Conservation (phyloP, 2,113 vertebrate genomes). For the Perca schrenkii region DNA sequence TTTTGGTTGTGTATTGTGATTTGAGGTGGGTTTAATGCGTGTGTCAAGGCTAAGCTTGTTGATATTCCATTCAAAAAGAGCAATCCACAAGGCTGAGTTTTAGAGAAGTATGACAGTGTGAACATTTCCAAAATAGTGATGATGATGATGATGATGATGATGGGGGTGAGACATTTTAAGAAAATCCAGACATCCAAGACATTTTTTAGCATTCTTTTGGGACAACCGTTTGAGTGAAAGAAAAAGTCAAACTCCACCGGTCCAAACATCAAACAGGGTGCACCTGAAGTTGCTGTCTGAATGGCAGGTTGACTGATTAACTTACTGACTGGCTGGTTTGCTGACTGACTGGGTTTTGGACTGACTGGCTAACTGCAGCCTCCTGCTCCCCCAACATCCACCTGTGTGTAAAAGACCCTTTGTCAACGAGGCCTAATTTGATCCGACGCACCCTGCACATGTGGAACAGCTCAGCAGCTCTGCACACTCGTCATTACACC, state of each 20-base stretch:
- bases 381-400: slow-evolving; percentile 73
- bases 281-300: slow-evolving; percentile 49
- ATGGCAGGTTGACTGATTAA: slow-evolving; percentile 66
- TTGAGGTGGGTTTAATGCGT: slow-evolving; percentile 2
- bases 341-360: slow-evolving; percentile 60
- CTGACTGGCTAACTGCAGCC: slow-evolving; percentile 50
- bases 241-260: slow-evolving; percentile 27
- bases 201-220: slow-evolving; percentile 6
- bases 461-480: slow-evolving; percentile 85
- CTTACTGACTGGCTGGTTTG: slow-evolving; percentile 60
- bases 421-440: slow-evolving; percentile 82
- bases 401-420: slow-evolving; percentile 86
- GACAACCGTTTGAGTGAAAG: background rate
- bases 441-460: slow-evolving; percentile 84
- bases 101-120: background rate
- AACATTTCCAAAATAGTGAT: background rate
- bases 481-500: slow-evolving; percentile 71
- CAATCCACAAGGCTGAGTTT: background rate
- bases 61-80: slow-evolving; percentile 18
- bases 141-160: background rate
- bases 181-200: slow-evolving; percentile 13
- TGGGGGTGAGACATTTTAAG: slow-evolving; percentile 9
- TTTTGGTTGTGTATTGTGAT: slow-evolving; percentile 41
- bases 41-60: slow-evolving; percentile 4
- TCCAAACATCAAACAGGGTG: slow-evolving; percentile 36